Base-by-base conservation (phyloP, 2,888 invertebrate species). In the Nymphalis urticae region DNA sequence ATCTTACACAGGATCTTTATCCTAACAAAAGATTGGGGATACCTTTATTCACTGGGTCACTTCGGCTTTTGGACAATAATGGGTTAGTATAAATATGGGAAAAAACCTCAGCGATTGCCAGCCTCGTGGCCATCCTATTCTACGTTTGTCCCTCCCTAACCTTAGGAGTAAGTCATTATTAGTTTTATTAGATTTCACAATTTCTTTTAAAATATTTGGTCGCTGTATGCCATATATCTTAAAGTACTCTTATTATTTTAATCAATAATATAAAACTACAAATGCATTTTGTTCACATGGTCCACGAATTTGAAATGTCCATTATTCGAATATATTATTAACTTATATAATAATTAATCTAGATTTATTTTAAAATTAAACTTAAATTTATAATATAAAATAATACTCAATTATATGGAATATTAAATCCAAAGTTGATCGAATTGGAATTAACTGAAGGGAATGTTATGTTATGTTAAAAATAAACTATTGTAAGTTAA, bases 171-270 rank as follows among this genome's bases (percentile, higher is more conserved):
- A 17, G 27, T 27, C 54, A 54, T 27, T 56, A 32, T 56, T 56
- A 56, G 27, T 17, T 32, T 17, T 21, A 24, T 56, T 56, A 56
- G 54, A 56, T 56, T 56, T 16, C 32, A 56, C 32, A 56, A 56
- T 56, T 56, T 58, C 42, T 66, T 27, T 68, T 74, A 77, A 79
- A 80, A 82, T 87, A 87, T 88, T 88, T 88, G 88, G 88, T 88
- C 81, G 87, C 87, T 87, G 86, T 87, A 88, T 87, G 83, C 80
- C 80, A 72, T 82, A 76, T 71, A 70, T 64, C 67, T 73, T 68
- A 71, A 63, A 13, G 9, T 56, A 56, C 27, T 56, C 54, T 56
- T 56, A 56, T 56, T 32, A 32, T 32, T 56, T 32, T 56, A 56
- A 32, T 56, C n/a, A 32, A 9, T 56, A n/a, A 32, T 32, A 56